phyloP scores from a whole-genome alignment of 64 coral and sea anemone species.

The Pocillopora verrucosa region DNA sequence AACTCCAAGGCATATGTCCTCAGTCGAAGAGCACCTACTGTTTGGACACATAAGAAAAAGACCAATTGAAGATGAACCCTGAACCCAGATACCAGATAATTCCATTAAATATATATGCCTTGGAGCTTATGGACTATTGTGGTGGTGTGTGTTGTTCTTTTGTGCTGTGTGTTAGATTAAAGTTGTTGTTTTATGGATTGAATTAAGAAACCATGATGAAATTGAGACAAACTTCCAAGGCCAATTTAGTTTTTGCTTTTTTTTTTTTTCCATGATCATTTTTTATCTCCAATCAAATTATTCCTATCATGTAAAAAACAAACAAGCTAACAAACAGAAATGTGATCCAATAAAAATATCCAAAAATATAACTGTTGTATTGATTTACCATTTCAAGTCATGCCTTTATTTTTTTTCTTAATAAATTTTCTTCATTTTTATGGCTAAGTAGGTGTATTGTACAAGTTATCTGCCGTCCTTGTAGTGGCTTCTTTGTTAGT shows the following conservation, averaged over 20 bases:
- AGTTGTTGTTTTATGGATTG: not conserved
- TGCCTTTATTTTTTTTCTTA: not conserved
- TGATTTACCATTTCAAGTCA: not conserved
- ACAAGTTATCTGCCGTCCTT: constrained; percentile 28
- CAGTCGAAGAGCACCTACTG: not conserved
- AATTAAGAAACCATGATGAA: not conserved
- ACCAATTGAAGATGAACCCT: not conserved
- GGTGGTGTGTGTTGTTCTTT: not conserved
- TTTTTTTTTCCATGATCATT: no score
- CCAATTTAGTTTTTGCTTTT: no score
- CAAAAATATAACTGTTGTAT: not conserved
- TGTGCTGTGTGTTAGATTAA: not conserved
- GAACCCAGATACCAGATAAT: not conserved
- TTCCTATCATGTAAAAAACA: not conserved
- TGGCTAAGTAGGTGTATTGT: not conserved
- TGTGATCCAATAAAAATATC: no score
- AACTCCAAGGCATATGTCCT: not conserved
- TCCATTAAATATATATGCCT: constrained; percentile 9
- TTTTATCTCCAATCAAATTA: no score
- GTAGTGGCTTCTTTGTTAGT: not conserved
- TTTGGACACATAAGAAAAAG: not conserved
- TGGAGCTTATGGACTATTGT: not conserved
- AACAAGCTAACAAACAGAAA: no score
- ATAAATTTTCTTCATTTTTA: not conserved
- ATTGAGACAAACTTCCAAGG: not conserved